Conservation (phyloP, 2,888 invertebrate genomes). For the Ctenicera cuprea region DNA sequence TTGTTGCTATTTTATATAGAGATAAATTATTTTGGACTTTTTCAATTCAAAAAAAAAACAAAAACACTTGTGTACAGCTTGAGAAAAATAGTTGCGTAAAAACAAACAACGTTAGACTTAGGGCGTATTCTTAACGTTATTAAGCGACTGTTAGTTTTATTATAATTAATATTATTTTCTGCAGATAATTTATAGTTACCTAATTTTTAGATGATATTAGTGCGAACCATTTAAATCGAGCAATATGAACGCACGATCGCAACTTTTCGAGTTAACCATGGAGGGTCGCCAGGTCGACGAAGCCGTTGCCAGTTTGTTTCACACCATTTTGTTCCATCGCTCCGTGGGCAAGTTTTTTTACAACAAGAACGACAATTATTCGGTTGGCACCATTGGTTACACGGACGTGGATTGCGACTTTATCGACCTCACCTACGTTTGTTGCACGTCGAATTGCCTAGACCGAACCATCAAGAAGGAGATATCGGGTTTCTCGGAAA, state of each 20-base stretch:
- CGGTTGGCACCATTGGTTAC: constrained; percentile 96
- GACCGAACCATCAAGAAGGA: constrained; percentile 84
- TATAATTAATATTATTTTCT: too few species aligned
- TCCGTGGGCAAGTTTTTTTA: constrained; percentile 95
- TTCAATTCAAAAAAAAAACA: constrained; percentile 1
- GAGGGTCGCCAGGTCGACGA: constrained; percentile 95
- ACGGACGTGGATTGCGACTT: constrained; percentile 98
- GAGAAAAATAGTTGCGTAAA: too few species aligned
- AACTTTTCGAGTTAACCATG: constrained; percentile 88
- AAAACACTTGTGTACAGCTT: too few species aligned
- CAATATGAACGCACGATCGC: constrained; percentile 87
- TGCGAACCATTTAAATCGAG: background rate
- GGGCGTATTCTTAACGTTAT: too few species aligned
- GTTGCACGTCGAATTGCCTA: constrained; percentile 89
- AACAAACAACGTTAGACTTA: too few species aligned
- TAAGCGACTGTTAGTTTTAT: too few species aligned
- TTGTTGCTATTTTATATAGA: constrained; percentile 39
- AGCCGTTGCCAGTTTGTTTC: constrained; percentile 92
- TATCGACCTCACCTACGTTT: constrained; percentile 97
- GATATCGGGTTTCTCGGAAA: constrained; percentile 86
- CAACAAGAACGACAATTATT: constrained; percentile 91
- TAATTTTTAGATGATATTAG: background rate
- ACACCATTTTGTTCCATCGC: constrained; percentile 93
- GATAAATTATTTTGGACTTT: background rate
- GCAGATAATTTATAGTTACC: constrained; percentile 2